A percentile compares a stretch with the other conserved stretches of the same genome.
These are phyloP conservation scores for Columba janthina DNA, from an alignment of 2,113 vertebrate species.

Conservation along the genomic window DNA sequence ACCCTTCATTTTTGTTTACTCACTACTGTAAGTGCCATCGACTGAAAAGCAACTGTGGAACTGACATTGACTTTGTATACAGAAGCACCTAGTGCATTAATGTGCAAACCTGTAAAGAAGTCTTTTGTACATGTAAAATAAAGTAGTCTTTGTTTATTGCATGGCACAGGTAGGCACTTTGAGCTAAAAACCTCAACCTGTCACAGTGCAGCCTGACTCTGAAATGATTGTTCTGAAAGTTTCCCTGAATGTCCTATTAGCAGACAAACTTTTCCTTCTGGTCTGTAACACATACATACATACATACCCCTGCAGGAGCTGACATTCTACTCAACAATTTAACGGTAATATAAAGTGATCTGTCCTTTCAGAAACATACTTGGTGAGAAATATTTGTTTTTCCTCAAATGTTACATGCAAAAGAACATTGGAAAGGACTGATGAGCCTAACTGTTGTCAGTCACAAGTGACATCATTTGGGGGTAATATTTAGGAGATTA, in stretches of 20 bases:
- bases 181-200: not conserved
- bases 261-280: not conserved
- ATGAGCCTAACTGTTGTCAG: slow-evolving; percentile 60
- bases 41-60: not conserved
- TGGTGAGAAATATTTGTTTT: not conserved
- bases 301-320: not conserved
- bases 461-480: slow-evolving; percentile 69
- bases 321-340: not conserved
- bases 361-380: not conserved
- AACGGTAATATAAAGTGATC: not conserved
- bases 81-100: not conserved
- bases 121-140: not conserved
- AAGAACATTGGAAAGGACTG: slow-evolving; percentile 30
- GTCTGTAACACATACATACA: not conserved
- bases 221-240: not conserved
- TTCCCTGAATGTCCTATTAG: not conserved
- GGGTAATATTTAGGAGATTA: slow-evolving; percentile 70
- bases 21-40: not conserved
- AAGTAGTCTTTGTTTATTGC: not conserved
- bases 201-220: not conserved
- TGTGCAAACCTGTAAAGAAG: not conserved
- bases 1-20: not conserved
- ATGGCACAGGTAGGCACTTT: not conserved
- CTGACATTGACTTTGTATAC: not conserved
- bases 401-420: not conserved